Base-by-base conservation (phyloP, 92 coral and sea anemone genomes). In the Umimayanthus chanpuru region DNA sequence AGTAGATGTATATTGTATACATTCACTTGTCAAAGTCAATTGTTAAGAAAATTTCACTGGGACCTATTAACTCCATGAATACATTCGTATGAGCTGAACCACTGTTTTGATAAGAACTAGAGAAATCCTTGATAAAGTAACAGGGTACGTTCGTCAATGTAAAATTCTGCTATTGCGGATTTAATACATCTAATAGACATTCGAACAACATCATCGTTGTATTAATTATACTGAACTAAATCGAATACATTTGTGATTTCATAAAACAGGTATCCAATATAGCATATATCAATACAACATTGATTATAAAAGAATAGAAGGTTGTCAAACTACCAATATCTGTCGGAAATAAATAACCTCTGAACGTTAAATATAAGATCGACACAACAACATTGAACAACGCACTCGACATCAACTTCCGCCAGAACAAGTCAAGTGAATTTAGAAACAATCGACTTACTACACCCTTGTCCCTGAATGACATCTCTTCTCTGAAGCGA, bases 351-450 rank as follows among this genome's bases (percentile, higher is more conserved):
- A 39, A 73, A 71, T 6, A 73, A 73, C 36, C 39, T 1, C 77
- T 73, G 77, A 21, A 32, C 43, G 77, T 29, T 47, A 47, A 47
- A 47, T 7, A 47, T 11, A 11, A 47, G 50, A 47, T 1, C 8
- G 1, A 9, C 32, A 29, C 18, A 30, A 39, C 77, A 73, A 73
- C 76, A 71, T 11, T 39, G 39, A 73, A 36, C 39, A 29, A 20
- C 77, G 39, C 36, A 73, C 21, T 39, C 77, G 25, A 73, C 3
- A 53, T 53, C 39, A 73, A 73, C 77, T 73, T 73, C 77, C 77
- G 77, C 77, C 77, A 11, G 50, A 47, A 7, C 0, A 47, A 47
- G 20, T 53, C 0, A 47, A 47, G 20, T 53, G 16, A 53, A 14
- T 53, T 53, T 11, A 21, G 32, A 73, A 30, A 32, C 77, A 73